Percentiles rank a stretch among this genome's conserved stretches.
These are phyloP conservation scores for Leptonema lineaticorne DNA, from an alignment of 1,140 invertebrate genomes.

Conservation along the genomic window DNA sequence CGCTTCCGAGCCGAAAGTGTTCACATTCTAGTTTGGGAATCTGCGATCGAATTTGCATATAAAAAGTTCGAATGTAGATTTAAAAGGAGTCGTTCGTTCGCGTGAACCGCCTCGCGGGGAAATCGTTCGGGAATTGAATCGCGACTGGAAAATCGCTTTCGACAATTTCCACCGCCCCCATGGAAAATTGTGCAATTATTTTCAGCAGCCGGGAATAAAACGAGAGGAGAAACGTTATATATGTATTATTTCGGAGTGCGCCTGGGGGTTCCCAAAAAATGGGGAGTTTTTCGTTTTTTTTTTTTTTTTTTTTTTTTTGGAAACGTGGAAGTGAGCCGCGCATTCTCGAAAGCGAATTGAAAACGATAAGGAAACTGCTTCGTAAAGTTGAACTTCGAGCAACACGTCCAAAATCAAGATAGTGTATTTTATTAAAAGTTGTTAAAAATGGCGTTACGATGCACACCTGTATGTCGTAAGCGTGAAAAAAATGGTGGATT, in stretches of 20 bases:
- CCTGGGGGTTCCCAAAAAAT: no score
- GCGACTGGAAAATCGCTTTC: constrained; percentile 27
- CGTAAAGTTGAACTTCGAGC: not conserved
- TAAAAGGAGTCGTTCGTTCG: constrained; percentile 30
- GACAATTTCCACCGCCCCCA: constrained; percentile 33
- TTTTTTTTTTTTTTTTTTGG: no score
- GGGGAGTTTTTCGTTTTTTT: no score
- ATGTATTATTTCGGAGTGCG: no score
- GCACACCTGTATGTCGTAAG: no score
- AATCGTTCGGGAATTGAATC: not conserved
- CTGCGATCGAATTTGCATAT: constrained; percentile 36
- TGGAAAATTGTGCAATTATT: constrained; percentile 40
- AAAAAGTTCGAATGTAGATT: constrained; percentile 38
- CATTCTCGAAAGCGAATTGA: constrained; percentile 15
- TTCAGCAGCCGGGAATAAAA: constrained; percentile 23
- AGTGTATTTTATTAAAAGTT: constrained; percentile 9
- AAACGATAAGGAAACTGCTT: constrained; percentile 4
- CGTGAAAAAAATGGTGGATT: no score
- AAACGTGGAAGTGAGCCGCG: not conserved
- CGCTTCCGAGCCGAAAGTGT: constrained; percentile 24
- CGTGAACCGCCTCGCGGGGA: constrained; percentile 24
- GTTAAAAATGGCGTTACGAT: no score
- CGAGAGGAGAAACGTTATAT: not conserved
- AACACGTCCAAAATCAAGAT: not conserved
- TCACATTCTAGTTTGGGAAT: constrained; percentile 27